Evolutionary conservation across 2,797 vertebrate species (phyloP), one percentile per base, ranked within the genome.

Genomic region (Margarornis squamiger): DNA sequence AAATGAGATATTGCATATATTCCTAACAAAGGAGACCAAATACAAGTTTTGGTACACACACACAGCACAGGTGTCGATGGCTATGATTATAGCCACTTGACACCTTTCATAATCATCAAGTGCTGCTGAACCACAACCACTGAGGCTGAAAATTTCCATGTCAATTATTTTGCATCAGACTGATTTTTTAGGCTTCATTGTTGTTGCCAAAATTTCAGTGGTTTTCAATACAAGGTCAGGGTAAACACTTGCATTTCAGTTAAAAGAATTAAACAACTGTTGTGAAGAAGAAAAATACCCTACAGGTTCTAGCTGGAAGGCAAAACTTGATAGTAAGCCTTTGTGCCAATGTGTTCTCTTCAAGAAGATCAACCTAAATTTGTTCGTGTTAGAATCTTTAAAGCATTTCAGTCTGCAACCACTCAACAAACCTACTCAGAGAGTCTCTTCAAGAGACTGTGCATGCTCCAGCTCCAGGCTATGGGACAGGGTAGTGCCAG

Each of bases 11-110:
- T 15, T 54, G 43, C 61, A 72, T 19, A 61, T 21, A 74, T n/a
- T 82, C 45, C 52, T 73, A 67, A 38, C 41, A 79, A 89, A 82
- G 61, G 68, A 83, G 38, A 74, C 13, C 34, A 71, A 89, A 85
- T 46, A 41, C 18, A 32, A 79, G 45, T 86, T 95, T 94, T 7
- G 6, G 58, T 78, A 78, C 59, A 75, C 54, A 85, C 34, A 76
- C 41, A 72, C 15, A 85, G 81, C 36, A 93, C 43, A 72, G 68
- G 61, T 83, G 79, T 36, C 2, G 2, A 93, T 80, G 82, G 55
- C 79, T 90, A 46, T 72, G 79, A 93, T 91, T 93, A 92, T 10
- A 91, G 62, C 88, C 3, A 15, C 82, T 82, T 88, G 83, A 93
- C 70, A 92, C 48, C n/a, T 88, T 90, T 70, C 70, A 72, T 51